Evolutionary conservation across 2,888 invertebrate genomes (phyloP), one percentile per base, ranked within the genome.

Genomic region (Gari tellinella): DNA sequence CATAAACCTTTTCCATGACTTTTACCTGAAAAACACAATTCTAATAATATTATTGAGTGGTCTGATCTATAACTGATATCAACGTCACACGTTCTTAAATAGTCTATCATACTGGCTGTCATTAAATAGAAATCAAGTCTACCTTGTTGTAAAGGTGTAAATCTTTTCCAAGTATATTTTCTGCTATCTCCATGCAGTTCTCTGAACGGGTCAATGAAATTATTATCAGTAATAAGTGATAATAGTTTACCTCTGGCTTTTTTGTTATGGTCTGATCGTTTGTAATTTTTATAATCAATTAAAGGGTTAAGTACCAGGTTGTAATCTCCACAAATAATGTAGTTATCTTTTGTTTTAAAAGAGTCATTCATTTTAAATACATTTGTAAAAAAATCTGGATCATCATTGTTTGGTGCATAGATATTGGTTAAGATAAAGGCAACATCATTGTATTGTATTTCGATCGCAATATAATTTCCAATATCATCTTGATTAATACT

Each of bases 51-150:
- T n/a, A 38, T n/a, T 3, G 51, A 51, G 10, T 61, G 51, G 19
- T 61, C 61, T 17, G 52, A 51, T 61, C 19, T 61, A 26, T 61
- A 40, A 7, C 51, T 51, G 21, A 17, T 31, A 2, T 48, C 21
- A 26, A 38, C 48, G 1, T 45, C 15, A 26, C 48, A 49, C 19
- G 31, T 60, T 31, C 40, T 55, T 37, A 56, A 14, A 43, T 7
- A 41, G 0, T 15, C 0, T 25, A 48, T 17, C 26, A 62, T 19
- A 48, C 49, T 46, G 17, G 21, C 15, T 14, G 68, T 41, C 4
- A 49, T 21, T 17, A 69, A 41, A 49, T 62, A 68, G 17, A 49
- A 56, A 26, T 68, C 62, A n/a, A 68, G 31, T 31, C 61, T 55
- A 5, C 14, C 57, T 8, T 17, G 52, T 43, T 21, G 41, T 62